phyloP scores from a whole-genome alignment of 2,113 vertebrate species.

The Seriola rivoliana region DNA sequence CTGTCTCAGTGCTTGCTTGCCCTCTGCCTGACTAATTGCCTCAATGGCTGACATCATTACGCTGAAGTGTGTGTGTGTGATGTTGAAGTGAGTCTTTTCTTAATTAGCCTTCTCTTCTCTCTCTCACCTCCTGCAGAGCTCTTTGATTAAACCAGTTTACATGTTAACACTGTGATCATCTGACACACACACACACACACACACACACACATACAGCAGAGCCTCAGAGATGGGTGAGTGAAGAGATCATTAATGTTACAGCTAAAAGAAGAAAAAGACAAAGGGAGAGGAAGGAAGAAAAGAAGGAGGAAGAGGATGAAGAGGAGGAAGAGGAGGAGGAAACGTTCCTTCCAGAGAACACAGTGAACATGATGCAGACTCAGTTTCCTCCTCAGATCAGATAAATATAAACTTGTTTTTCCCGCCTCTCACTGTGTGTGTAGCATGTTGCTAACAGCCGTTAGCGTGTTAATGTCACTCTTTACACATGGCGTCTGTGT shows the following conservation, averaged over 20 bases:
- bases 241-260: constrained; percentile 25
- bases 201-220: too few species aligned
- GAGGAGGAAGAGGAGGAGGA: too few species aligned
- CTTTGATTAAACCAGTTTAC: constrained; percentile 68
- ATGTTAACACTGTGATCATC: constrained; percentile 57
- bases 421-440: not conserved
- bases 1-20: constrained; percentile 28
- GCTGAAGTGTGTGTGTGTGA: constrained; percentile 24
- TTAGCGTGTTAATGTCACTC: constrained; percentile 48
- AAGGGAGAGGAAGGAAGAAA: not conserved
- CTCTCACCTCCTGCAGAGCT: constrained; percentile 55
- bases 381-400: too few species aligned
- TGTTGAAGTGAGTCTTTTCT: constrained; percentile 47
- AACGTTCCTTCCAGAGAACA: too few species aligned
- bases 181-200: constrained; percentile 6
- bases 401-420: too few species aligned
- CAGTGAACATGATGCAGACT: too few species aligned
- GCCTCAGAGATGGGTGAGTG: not conserved
- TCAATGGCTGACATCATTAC: constrained; percentile 50
- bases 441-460: constrained; percentile 51
- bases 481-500: constrained; percentile 51
- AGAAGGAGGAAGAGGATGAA: not conserved
- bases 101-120: constrained; percentile 66
- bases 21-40: constrained; percentile 54
- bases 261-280: not conserved